These are phyloP conservation scores for Leistus spinibarbis DNA, from an alignment of 2,888 invertebrate genomes.

Conservation along the genomic window DNA sequence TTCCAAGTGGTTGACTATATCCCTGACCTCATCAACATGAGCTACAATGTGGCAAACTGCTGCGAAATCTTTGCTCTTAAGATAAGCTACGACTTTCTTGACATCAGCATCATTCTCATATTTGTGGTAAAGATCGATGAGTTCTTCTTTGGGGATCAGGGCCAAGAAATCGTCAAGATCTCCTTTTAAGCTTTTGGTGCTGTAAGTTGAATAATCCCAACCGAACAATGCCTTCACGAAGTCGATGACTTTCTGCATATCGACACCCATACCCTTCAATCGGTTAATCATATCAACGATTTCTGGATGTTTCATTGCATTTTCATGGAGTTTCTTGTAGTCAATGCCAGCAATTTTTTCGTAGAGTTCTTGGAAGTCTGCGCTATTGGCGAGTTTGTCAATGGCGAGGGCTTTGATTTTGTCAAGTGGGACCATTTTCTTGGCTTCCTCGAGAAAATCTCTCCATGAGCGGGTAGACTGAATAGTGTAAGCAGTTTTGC, in stretches of 20 bases:
- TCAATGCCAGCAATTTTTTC: conserved; percentile 44
- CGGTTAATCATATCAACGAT: conserved; percentile 41
- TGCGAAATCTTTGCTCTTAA: conserved; percentile 47
- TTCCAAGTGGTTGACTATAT: conserved; percentile 39
- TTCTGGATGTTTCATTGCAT: conserved; percentile 44
- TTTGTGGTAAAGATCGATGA: conserved; percentile 44
- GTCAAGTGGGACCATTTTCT: conserved; percentile 43
- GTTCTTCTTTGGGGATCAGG: conserved; percentile 45
- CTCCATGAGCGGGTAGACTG: conserved; percentile 10
- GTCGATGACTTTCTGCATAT: conserved; percentile 42
- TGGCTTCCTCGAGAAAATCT: conserved; percentile 44
- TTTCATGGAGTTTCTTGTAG: conserved; percentile 43
- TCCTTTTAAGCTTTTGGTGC: conserved; percentile 22
- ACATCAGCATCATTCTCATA: conserved; percentile 46
- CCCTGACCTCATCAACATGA: conserved; percentile 41
- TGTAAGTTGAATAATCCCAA: conserved; percentile 30
- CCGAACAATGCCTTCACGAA: conserved; percentile 44
- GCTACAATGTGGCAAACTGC: conserved; percentile 42
- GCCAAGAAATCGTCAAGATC: conserved; percentile 45
- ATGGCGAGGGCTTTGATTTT: conserved; percentile 42
- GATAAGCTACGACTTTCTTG: conserved; percentile 43
- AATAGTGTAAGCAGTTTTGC: neutral
- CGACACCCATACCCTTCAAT: conserved; percentile 44
- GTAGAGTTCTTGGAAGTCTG: conserved; percentile 45
- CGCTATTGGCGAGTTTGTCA: conserved; percentile 44